phyloP scores from a whole-genome alignment of 2,113 vertebrate species.

The Nothocercus julius region DNA sequence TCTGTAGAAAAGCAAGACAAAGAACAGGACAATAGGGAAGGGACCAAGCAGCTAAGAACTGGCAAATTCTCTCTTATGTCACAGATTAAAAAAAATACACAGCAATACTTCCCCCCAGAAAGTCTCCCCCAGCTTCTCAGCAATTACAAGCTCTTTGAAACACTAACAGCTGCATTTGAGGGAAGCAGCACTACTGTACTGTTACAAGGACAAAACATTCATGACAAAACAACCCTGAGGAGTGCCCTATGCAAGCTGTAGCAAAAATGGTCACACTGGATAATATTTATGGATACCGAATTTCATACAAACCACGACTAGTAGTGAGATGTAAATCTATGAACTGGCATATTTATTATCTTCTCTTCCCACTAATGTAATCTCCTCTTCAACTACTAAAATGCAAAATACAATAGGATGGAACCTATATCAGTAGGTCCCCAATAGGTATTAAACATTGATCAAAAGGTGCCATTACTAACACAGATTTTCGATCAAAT shows the following conservation, averaged over 20 bases:
- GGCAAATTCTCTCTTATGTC: background rate
- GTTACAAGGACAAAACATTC: background rate
- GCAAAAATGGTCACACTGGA: background rate
- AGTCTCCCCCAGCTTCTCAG: background rate
- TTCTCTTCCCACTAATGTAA: background rate
- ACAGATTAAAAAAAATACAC: background rate
- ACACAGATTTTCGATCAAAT: background rate
- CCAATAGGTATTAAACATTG: background rate
- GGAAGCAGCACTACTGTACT: background rate
- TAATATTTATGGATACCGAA: background rate
- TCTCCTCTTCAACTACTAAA: background rate
- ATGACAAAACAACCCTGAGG: background rate
- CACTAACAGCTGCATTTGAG: background rate
- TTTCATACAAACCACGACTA: background rate
- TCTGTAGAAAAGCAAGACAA: conserved; percentile 91
- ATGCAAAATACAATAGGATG: background rate
- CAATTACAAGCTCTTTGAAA: background rate
- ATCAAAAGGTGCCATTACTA: background rate
- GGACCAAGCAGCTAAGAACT: conserved; percentile 60
- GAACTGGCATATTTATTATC: background rate
- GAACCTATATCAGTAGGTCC: background rate
- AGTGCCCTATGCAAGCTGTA: background rate
- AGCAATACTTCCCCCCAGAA: background rate
- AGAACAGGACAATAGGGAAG: conserved; percentile 80
- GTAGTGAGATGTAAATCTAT: background rate